A percentile compares a stretch with the other conserved stretches of the same genome.
Evolutionary conservation across 2,113 vertebrate species (phyloP).

Genomic region (Acinonyx jubatus): DNA sequence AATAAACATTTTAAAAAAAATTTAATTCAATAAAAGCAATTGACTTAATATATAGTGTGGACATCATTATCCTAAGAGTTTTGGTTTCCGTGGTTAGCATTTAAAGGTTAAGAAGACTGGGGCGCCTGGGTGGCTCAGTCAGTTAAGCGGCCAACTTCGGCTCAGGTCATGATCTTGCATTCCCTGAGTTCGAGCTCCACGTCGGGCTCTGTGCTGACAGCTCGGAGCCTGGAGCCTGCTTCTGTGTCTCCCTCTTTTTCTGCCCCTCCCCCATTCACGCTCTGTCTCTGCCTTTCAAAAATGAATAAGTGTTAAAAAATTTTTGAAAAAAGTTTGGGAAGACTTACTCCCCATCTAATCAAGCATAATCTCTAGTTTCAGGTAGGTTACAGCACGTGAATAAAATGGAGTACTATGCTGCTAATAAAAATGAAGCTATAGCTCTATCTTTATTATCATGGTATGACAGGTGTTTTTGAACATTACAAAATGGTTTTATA

Average conservation of each 20-base stretch:
- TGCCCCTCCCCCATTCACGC: too few relatives aligned
- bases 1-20: fast-evolving
- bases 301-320: too few relatives aligned
- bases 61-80: neutral
- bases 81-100: neutral
- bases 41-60: neutral
- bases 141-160: too few relatives aligned
- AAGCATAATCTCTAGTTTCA: conserved; percentile 34
- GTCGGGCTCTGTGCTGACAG: too few relatives aligned
- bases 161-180: too few relatives aligned
- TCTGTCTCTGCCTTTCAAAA: too few relatives aligned
- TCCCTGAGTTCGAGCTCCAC: too few relatives aligned
- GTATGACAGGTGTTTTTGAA: neutral
- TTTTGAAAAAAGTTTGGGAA: neutral
- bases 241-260: too few relatives aligned
- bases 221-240: too few relatives aligned
- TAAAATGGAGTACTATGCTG: conserved; percentile 1
- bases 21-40: neutral
- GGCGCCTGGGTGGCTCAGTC: too few relatives aligned
- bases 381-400: neutral
- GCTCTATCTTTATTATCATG: neutral
- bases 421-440: neutral
- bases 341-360: neutral
- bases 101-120: neutral
- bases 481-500: neutral